Evolutionary conservation across 1,140 invertebrate species (phyloP).

Genomic region (Drosophila biarmipes): DNA sequence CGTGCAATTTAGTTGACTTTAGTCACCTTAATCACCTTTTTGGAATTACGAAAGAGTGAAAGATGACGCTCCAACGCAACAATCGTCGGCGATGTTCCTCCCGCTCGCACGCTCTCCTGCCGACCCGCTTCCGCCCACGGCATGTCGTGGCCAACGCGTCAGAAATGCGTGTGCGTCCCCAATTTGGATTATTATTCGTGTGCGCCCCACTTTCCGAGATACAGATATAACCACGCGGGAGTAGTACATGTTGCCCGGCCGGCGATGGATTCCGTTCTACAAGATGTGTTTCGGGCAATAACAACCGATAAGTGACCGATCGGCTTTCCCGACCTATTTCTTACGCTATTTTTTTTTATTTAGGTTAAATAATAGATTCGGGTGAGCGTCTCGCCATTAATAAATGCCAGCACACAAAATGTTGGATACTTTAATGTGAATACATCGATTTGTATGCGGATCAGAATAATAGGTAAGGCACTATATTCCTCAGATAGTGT

Average conservation of each 20-base stretch:
- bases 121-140: conserved; percentile 15
- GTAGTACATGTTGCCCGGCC: background rate
- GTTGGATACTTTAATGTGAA: background rate
- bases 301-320: conserved; percentile 44
- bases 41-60: conserved; percentile 47
- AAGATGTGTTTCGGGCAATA: conserved; percentile 60
- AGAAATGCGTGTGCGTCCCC: conserved; percentile 70
- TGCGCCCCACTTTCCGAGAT: conserved; percentile 68
- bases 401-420: background rate
- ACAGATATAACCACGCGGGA: conserved; percentile 24
- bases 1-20: conserved; percentile 6
- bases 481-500: too few species aligned
- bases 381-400: conserved; percentile 36
- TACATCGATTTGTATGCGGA: background rate
- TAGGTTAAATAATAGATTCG: conserved; percentile 73
- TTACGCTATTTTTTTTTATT: conserved; percentile 39
- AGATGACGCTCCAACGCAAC: conserved; percentile 40
- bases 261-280: conserved; percentile 58
- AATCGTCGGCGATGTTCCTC: conserved; percentile 17
- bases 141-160: conserved; percentile 34
- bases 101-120: conserved; percentile 5
- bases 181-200: conserved; percentile 75
- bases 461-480: background rate
- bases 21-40: conserved; percentile 39
- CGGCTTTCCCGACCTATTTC: conserved; percentile 12